phyloP scores from a whole-genome alignment of 2,888 invertebrate species.

The Eristalis arbustorum region DNA sequence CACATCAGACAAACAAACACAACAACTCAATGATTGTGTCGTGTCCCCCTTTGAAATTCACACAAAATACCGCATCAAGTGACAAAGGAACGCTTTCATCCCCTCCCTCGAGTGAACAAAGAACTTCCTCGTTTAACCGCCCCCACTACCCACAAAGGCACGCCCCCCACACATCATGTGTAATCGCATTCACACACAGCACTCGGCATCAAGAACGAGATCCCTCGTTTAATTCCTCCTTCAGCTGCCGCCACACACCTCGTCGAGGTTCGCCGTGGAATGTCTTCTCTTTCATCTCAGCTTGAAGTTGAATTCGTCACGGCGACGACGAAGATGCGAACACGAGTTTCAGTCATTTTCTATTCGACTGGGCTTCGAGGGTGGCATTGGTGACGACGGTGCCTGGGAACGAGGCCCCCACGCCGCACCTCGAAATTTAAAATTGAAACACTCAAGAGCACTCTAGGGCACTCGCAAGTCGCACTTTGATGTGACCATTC shows the following conservation, averaged over 20 bases:
- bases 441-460: not conserved
- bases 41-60: not conserved
- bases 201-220: not conserved
- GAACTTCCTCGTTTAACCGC: slow-evolving; percentile 25
- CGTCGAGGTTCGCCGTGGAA: not conserved
- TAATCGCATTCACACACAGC: not conserved
- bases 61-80: not conserved
- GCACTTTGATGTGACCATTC: not conserved
- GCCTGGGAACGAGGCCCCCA: too few relatives aligned
- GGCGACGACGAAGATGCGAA: not conserved
- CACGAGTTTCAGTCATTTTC: not conserved
- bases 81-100: not conserved
- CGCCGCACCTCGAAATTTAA: too few relatives aligned
- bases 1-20: not conserved
- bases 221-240: slow-evolving; percentile 29
- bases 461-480: not conserved
- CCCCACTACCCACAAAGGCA: not conserved
- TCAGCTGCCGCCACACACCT: not conserved
- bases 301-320: not conserved
- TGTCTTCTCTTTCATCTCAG: slow-evolving; percentile 22
- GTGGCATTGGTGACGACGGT: not conserved
- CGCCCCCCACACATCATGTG: not conserved
- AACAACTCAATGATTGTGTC: not conserved
- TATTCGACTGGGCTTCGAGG: not conserved
- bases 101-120: not conserved